phyloP scores from a whole-genome alignment of 1,140 invertebrate species.

The Rhizoglyphus robini region DNA sequence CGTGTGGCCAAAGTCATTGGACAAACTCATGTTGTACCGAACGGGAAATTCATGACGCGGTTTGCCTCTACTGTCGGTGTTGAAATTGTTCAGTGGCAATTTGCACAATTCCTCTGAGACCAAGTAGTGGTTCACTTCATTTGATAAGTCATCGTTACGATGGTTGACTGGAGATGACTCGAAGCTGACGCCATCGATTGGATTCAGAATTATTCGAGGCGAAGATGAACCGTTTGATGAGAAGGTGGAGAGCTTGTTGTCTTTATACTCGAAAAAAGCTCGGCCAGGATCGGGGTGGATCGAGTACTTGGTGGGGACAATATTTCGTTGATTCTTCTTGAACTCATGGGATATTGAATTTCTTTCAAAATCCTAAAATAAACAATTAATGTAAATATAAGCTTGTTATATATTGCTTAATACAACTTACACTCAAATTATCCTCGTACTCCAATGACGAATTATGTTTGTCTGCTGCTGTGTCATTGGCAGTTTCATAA shows the following conservation, averaged over 20 bases:
- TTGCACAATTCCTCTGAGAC: constrained; percentile 1
- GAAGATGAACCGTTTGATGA: background rate
- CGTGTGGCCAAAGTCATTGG: background rate
- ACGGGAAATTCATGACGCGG: background rate
- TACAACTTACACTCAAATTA: background rate
- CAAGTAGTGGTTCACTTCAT: background rate
- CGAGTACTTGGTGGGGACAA: background rate
- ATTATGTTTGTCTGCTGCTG: background rate
- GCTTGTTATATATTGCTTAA: background rate
- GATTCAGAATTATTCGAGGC: background rate
- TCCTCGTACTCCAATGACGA: background rate
- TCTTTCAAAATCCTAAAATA: constrained; percentile 1
- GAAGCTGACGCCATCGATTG: background rate
- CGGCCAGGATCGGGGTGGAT: background rate
- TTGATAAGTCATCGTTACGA: background rate
- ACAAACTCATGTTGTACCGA: background rate
- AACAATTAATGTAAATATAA: background rate
- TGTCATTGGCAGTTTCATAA: background rate
- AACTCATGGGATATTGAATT: background rate
- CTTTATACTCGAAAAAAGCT: background rate
- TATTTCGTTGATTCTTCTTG: background rate
- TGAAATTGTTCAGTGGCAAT: background rate
- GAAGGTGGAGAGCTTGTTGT: constrained; percentile 1
- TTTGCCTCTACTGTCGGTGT: background rate
- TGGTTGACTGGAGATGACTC: background rate